Percentiles rank a stretch among this genome's conserved stretches.
Evolutionary conservation across 2,113 vertebrate species (phyloP).

Genomic region (Halcyon malimbica): DNA sequence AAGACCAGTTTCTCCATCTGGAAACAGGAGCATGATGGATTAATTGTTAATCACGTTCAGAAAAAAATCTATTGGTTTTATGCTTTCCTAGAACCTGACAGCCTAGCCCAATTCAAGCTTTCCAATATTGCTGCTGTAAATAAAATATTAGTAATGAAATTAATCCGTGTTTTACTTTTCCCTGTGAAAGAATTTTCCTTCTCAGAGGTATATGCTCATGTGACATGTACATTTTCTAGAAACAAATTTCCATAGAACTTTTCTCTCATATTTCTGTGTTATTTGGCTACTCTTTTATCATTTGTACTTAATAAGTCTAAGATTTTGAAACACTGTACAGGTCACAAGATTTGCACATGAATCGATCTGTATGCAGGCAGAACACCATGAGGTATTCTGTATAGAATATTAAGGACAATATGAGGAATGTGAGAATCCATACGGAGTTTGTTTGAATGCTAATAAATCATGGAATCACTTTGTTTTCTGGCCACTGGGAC

Average conservation of each 20-base stretch:
- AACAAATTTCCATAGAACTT: background rate
- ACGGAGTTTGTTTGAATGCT: conserved; percentile 62
- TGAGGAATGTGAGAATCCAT: background rate
- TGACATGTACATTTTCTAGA: background rate
- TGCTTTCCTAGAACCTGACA: accelerated
- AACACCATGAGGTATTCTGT: background rate
- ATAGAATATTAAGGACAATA: conserved; percentile 39
- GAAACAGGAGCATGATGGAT: background rate
- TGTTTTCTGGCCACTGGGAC: conserved; percentile 23
- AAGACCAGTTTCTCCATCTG: background rate
- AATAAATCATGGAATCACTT: conserved; percentile 59
- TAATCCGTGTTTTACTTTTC: background rate
- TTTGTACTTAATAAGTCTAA: background rate
- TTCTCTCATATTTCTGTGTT: background rate
- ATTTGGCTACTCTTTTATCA: conserved; percentile 13
- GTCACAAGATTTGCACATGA: background rate
- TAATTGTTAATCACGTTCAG: background rate
- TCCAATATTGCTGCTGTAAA: background rate
- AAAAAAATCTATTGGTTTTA: background rate
- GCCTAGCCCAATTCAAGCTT: background rate
- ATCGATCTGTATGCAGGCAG: conserved; percentile 16
- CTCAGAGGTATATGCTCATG: background rate
- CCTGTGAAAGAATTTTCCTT: background rate
- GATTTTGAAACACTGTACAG: background rate
- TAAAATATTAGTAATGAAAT: background rate